Evolutionary conservation across 2,888 invertebrate species (phyloP), one percentile per base, ranked within the genome.

Genomic region (Pemphredon lugubris): DNA sequence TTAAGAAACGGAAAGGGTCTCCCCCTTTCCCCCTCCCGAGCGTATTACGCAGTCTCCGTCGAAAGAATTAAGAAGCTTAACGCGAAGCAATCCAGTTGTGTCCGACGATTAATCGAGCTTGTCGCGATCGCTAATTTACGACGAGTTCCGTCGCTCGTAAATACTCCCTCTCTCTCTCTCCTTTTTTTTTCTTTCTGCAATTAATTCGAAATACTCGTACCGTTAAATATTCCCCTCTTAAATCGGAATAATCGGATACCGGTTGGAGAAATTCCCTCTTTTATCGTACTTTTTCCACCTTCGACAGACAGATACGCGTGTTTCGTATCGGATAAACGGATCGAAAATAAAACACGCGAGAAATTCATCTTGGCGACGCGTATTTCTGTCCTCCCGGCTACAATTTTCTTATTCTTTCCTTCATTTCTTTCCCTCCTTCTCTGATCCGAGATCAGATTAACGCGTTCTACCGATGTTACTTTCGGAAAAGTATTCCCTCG

Each of bases 341-440:
- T 40, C 40, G 16, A 40, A n/a, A 40, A 16, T 14, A 16, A 57
- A 32, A 18, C 54, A 30, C 23, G 23, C 44, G 54, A 54, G 61
- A 61, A 61, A 61, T 66, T 47, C 60, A 32, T 60, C 60, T 9
- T 13, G 11, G 14, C 21, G 30, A 30, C 34, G 14, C 7, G 34
- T 47, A 45, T 55, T 53, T 59, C 34, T 51, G 51, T 59, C n/a
- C n/a, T n/a, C n/a, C n/a, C n/a, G n/a, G n/a, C n/a, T n/a, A n/a
- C n/a, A n/a, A n/a, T n/a, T n/a, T n/a, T n/a, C n/a, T n/a, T n/a
- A n/a, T n/a, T n/a, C n/a, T n/a, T 59, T 65, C 30, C 65, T n/a
- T n/a, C 20, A 13, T 16, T 34, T 30, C n/a, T 45, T 37, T 37
- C 21, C 21, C 21, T 45, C 16, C 7, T 16, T 5, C 16, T 14